Conservation (phyloP, 2,113 vertebrate species). For the Monopterus albus region DNA sequence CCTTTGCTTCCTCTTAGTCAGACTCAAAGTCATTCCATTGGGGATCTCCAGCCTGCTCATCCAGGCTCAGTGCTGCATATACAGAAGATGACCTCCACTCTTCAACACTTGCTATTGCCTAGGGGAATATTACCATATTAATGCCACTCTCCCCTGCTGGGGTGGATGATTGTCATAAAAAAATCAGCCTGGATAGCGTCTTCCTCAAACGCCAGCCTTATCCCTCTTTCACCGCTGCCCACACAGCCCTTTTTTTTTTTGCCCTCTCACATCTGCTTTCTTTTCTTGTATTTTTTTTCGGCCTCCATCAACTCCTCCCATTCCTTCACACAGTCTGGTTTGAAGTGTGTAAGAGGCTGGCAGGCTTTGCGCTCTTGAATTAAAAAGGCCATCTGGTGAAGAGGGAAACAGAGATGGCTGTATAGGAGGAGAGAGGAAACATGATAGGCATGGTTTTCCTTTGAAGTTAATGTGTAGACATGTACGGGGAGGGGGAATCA, state of each 20-base stretch:
- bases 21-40: conserved; percentile 52
- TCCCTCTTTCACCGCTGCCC: conserved; percentile 10
- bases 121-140: conserved; percentile 77
- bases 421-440: conserved; percentile 56
- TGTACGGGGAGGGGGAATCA: too few relatives aligned
- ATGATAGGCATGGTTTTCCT: conserved; percentile 43
- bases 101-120: conserved; percentile 57
- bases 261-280: conserved; percentile 48
- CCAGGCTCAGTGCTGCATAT: conserved; percentile 55
- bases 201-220: conserved; percentile 32
- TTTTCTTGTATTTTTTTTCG: conserved; percentile 42
- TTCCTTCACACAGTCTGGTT: conserved; percentile 70
- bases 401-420: conserved; percentile 59
- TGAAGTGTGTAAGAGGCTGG: conserved; percentile 76
- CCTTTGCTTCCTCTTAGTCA: conserved; percentile 53
- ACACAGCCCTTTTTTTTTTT: conserved; percentile 18
- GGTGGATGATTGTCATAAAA: conserved; percentile 67
- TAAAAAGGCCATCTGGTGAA: conserved; percentile 80
- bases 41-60: conserved; percentile 59
- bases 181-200: conserved; percentile 52
- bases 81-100: conserved; percentile 71
- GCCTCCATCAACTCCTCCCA: conserved; percentile 37
- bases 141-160: conserved; percentile 64
- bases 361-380: conserved; percentile 72
- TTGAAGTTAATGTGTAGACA: conserved; percentile 61